Conservation (phyloP, 2,888 invertebrate species). For the Odiellus spinosus region DNA sequence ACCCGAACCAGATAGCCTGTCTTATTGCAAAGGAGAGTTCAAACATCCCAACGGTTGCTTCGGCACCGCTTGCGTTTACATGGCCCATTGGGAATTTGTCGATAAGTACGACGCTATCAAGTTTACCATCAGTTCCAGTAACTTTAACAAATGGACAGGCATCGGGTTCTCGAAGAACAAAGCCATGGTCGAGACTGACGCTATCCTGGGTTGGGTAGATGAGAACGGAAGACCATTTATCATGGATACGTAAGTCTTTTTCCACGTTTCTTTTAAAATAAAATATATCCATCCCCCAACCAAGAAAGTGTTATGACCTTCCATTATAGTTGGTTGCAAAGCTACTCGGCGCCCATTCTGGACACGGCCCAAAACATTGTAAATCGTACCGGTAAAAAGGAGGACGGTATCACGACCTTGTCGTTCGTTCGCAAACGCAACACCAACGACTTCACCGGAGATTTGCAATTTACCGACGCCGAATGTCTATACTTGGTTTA, state of each 20-base stretch:
- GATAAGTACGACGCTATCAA: constrained; percentile 52
- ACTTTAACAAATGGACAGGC: constrained; percentile 72
- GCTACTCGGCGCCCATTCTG: constrained; percentile 41
- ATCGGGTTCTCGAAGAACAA: constrained; percentile 57
- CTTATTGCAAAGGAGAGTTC: constrained; percentile 45
- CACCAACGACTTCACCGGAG: constrained; percentile 48
- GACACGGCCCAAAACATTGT: constrained; percentile 47
- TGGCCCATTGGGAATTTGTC: constrained; percentile 59
- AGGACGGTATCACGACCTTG: constrained; percentile 58
- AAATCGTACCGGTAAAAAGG: constrained; percentile 48
- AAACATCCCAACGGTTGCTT: constrained; percentile 52
- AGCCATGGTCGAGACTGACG: constrained; percentile 78
- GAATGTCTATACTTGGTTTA: constrained; percentile 75
- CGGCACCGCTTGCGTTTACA: constrained; percentile 56
- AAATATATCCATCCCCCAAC: background rate
- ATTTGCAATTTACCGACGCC: constrained; percentile 62
- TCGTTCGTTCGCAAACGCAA: constrained; percentile 60
- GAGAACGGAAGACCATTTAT: constrained; percentile 58
- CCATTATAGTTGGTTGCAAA: constrained; percentile 43
- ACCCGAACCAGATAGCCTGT: background rate
- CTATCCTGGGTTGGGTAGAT: constrained; percentile 76
- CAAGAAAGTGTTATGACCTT: background rate
- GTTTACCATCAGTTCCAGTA: constrained; percentile 60
- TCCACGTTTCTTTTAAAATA: background rate
- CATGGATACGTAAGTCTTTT: constrained; percentile 53